Evolutionary conservation across 2,888 invertebrate species (phyloP), one percentile per base, ranked within the genome.

Genomic region (Caradrina kadenii): DNA sequence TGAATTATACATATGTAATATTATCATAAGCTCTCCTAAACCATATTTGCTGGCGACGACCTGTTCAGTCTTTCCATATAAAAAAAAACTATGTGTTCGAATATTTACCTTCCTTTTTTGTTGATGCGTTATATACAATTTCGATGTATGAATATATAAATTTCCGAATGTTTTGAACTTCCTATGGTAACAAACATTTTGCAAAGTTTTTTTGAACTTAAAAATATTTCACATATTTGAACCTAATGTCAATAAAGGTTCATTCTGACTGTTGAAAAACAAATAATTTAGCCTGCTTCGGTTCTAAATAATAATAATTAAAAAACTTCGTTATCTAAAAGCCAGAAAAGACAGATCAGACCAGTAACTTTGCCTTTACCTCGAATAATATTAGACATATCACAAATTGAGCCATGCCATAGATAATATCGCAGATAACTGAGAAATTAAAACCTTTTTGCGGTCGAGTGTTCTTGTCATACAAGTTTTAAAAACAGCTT

Each of bases 311-410:
- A 13, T n/a, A 4, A 6, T 13, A 26, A 17, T 31, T 50, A 45
- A 45, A 22, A n/a, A 4, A 53, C 11, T 6, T 55, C 21, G 15
- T 56, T 56, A 22, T 53, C 8, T 10, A 21, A 78, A 78, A 78
- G 73, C 71, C 49, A 67, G 58, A 85, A 86, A 87, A 85, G 86
- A 88, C 82, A 83, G 67, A 65, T 54, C 35, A 35, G 8, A 35
- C 17, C 63, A 72, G 17, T 69, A 75, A 53, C 63, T 65, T 61
- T 73, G 72, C 63, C 45, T 73, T 69, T 80, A 83, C 75, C 80
- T 85, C 82, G 79, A 84, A 85, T 84, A 85, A 81, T 68, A 74
- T 80, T 72, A 85, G 72, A 87, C 82, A 85, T 86, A 86, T 81
- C 82, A 70, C 35, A 39, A 49, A 58, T 35, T 50, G 50, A 75